These are phyloP conservation scores for Bubalus kerabau DNA, from an alignment of 2,113 vertebrate species.

Conservation along the genomic window DNA sequence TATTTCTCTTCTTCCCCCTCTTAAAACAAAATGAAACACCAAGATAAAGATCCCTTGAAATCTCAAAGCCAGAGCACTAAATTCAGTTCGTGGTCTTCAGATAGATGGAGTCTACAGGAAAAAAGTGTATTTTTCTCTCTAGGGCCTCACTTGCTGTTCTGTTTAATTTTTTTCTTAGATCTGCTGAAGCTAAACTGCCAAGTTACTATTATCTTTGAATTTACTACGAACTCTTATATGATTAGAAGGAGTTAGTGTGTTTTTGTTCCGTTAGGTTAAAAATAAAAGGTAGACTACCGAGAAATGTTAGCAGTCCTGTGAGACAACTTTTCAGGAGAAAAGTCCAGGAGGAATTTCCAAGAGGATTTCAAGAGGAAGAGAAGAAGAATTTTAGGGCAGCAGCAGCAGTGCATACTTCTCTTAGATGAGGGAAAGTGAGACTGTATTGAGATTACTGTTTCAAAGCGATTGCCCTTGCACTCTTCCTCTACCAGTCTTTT, in stretches of 20 bases:
- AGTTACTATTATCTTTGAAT: background rate
- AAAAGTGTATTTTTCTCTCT: background rate
- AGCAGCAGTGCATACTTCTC: background rate
- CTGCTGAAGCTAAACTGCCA: background rate
- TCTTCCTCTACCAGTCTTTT: background rate
- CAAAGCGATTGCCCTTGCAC: background rate
- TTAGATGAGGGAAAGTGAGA: background rate
- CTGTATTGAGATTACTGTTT: background rate
- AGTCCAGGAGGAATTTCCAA: background rate
- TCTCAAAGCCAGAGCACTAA: background rate
- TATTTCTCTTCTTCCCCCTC: background rate
- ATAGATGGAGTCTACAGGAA: background rate
- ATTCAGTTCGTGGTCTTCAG: background rate
- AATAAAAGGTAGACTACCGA: background rate
- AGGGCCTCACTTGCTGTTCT: background rate
- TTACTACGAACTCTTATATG: background rate
- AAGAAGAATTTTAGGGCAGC: background rate
- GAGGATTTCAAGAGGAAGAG: conserved; percentile 36
- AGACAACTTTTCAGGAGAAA: background rate
- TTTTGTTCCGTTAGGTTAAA: conserved; percentile 25
- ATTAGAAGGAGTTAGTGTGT: background rate
- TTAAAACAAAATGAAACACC: background rate
- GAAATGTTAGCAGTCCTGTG: background rate
- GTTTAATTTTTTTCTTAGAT: background rate
- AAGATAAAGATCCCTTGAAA: background rate